Base-by-base conservation (phyloP, 2,113 vertebrate genomes). In the Xiphophorus hellerii region DNA sequence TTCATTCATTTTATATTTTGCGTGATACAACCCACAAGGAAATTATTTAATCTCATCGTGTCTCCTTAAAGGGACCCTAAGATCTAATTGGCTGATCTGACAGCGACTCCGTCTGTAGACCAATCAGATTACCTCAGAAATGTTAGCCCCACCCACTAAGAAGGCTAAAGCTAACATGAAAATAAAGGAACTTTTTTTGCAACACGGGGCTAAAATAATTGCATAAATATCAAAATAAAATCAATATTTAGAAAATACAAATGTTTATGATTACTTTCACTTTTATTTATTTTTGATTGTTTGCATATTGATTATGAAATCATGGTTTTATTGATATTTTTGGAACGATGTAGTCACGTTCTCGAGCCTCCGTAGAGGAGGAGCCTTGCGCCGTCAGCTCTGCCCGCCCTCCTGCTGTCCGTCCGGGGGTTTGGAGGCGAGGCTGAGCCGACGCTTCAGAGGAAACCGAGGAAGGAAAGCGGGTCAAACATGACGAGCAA, bases 401-500 rank as follows among this genome's bases (percentile, higher is more conserved):
- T 25, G 17, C 76, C 92, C 82, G 68, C 82, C 88, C 81, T 62
- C 77, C 71, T 70, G 58, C 72, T 66, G 73, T 84, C 71, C 22
- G 82, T 87, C 30, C 82, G 69, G 35, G 77, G n/a, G 28, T n/a
- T 81, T 68, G 71, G 84, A 89, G 77, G 78, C 66, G 76, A 83
- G 73, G 69, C 44, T 73, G 71, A 84, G 80, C 73, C 78, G 76
- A 71, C 81, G 83, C 84, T 84, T 88, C 74, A 35, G 60, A 71
- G 51, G 35, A 65, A 35, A 88, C 51, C 67, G 65, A 75, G 64
- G 73, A 78, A 81, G 74, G 82, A 86, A 69, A 81, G 85, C 66
- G 66, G 51, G 81, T 67, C 90, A 31, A 95, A 92, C 91, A 97
- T 97, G 97, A 97, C 95, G 92, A 95, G 92, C 72, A 96, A 91